These are phyloP conservation scores for Drosophila bocqueti DNA, from an alignment of 1,140 invertebrate species.

Conservation along the genomic window DNA sequence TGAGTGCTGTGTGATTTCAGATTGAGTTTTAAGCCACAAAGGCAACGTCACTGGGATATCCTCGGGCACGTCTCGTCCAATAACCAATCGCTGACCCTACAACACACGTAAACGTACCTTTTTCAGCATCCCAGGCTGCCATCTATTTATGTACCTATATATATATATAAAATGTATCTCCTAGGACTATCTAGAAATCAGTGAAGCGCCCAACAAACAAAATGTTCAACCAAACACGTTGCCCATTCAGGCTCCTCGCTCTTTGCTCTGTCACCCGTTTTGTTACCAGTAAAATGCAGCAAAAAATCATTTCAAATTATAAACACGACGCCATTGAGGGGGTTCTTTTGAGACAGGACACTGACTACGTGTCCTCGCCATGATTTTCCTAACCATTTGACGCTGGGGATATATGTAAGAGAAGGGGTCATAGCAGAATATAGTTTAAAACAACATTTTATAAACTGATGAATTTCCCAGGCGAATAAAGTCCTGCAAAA, in stretches of 20 bases:
- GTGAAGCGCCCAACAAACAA: constrained; percentile 45
- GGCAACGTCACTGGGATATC: constrained; percentile 6
- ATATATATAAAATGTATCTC: constrained; percentile 9
- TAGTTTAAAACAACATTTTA: not conserved
- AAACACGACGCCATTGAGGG: constrained; percentile 60
- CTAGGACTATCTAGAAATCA: constrained; percentile 49
- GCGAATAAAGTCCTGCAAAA: no score
- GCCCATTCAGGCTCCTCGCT: constrained; percentile 6
- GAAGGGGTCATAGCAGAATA: not conserved
- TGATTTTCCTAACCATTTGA: constrained; percentile 24
- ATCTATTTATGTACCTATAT: not conserved
- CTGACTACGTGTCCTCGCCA: constrained; percentile 39
- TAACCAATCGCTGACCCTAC: constrained; percentile 53
- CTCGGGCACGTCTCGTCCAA: constrained; percentile 8
- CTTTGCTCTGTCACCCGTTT: constrained; percentile 32
- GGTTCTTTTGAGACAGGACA: constrained; percentile 45
- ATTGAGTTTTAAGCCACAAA: constrained; percentile 26
- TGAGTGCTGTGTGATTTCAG: constrained; percentile 12
- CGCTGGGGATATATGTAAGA: not conserved
- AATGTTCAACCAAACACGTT: constrained; percentile 58
- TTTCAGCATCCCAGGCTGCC: not conserved
- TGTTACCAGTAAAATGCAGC: constrained; percentile 62
- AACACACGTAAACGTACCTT: constrained; percentile 24
- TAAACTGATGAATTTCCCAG: not conserved
- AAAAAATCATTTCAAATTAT: constrained; percentile 78